A percentile compares a stretch with the other conserved stretches of the same genome.
These are phyloP conservation scores for Augiades crinisus DNA, from an alignment of 2,888 invertebrate genomes.

Conservation along the genomic window DNA sequence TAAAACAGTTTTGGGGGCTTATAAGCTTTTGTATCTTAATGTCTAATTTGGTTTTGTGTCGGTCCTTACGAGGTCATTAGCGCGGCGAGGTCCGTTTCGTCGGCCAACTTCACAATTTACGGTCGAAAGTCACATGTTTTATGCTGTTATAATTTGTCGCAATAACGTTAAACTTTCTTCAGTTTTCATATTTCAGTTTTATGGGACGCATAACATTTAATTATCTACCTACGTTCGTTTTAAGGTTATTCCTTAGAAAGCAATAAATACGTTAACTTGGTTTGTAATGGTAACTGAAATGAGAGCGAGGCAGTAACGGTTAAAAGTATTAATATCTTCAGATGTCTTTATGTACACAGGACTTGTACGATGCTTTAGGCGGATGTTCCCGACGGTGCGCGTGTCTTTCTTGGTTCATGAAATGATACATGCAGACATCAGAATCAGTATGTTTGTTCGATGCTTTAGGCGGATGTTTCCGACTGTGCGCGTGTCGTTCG, in stretches of 20 bases:
- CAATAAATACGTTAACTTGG: conserved; percentile 12
- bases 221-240: conserved; percentile 18
- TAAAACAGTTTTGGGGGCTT: conserved; percentile 71
- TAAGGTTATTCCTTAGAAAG: conserved; percentile 19
- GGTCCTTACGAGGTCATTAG: conserved; percentile 71
- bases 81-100: conserved; percentile 50
- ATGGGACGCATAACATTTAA: conserved; percentile 26
- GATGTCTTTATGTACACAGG: no score
- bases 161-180: conserved; percentile 38
- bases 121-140: conserved; percentile 48
- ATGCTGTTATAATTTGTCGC: conserved; percentile 53
- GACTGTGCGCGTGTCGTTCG: conserved; percentile 96
- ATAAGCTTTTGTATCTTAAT: conserved; percentile 68
- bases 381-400: no score
- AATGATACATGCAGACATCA: no score
- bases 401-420: no score
- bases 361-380: no score
- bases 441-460: no score
- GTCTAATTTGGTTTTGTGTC: conserved; percentile 71
- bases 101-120: conserved; percentile 46
- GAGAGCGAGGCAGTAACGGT: conserved; percentile 10
- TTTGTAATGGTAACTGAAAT: conserved; percentile 13
- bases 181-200: conserved; percentile 33
- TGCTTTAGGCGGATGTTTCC: conserved; percentile 99
- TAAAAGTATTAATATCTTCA: no score